These are phyloP conservation scores for Troides oblongomaculatus DNA, from an alignment of 2,888 invertebrate genomes.

Conservation along the genomic window DNA sequence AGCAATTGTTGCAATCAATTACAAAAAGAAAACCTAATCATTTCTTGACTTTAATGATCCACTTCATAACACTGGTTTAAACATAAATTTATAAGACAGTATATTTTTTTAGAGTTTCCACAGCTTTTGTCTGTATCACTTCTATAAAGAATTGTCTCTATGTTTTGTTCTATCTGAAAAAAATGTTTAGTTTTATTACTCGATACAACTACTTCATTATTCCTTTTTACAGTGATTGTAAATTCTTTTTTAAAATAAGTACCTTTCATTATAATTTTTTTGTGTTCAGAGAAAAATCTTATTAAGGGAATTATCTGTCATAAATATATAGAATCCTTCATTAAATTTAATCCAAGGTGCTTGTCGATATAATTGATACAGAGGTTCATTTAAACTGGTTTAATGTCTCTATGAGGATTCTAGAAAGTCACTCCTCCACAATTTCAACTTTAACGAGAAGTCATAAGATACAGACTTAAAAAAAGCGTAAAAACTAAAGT, in stretches of 20 bases:
- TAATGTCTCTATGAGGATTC: constrained; percentile 27
- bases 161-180: background rate
- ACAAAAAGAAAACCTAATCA: constrained; percentile 13
- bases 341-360: constrained; percentile 27
- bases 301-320: constrained; percentile 18
- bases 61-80: background rate
- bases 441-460: constrained; percentile 42
- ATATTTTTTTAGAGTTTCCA: too few species aligned
- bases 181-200: background rate
- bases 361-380: constrained; percentile 27
- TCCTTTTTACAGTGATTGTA: constrained; percentile 13
- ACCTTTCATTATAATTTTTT: constrained; percentile 13
- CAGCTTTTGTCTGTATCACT: background rate
- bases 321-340: constrained; percentile 26
- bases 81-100: too few species aligned
- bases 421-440: constrained; percentile 19
- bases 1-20: constrained; percentile 40
- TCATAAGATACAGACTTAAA: constrained; percentile 38
- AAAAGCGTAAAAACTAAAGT: constrained; percentile 50
- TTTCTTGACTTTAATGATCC: constrained; percentile 4
- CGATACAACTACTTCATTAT: constrained; percentile 1
- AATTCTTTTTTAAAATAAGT: constrained; percentile 19
- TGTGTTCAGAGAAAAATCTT: constrained; percentile 16
- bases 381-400: constrained; percentile 20
- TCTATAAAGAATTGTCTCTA: background rate